Base-by-base conservation (phyloP, 2,888 invertebrate species). In the Eurytoma adleriae region DNA sequence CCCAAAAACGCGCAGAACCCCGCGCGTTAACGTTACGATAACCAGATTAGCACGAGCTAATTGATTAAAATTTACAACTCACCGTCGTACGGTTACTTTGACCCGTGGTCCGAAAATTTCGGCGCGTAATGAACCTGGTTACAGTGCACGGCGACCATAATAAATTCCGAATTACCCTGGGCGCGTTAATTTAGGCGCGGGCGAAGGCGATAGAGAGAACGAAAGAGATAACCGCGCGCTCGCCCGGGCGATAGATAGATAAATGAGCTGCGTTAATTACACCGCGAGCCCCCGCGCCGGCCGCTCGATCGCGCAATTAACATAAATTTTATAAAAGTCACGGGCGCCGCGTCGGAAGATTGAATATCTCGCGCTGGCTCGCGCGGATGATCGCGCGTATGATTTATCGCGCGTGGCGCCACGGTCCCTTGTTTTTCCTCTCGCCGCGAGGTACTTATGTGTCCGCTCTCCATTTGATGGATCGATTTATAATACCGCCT, bases 261-360 rank as follows among this genome's bases (percentile, higher is more conserved):
- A 68, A 52, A 61, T 52, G 75, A 68, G 30, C 67, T 16, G 14
- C 59, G 30, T 75, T 68, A 75, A 75, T 75, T 75, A 75, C 13
- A 4, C 52, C 48, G 61, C 62, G 57, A 50, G 10, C n/a, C 24
- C 13, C 20, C 50, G 48, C 50, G 10, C 24, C 3, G 50, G 59
- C 48, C 30, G 57, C 48, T 18, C 66, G 20, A 50, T 50, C 10
- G 3, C 10, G 18, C 18, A 62, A 78, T 78, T 67, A 72, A 59
- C 78, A 78, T 78, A 72, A 61, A 78, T 78, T 78, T 57, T 56
- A 40, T 52, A 52, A 4, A 40, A 40, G 40, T n/a, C n/a, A n/a
- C n/a, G n/a, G n/a, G n/a, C n/a, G n/a, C n/a, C n/a, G 40, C 40
- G 40, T 7, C 40, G 40, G 40, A 40, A 40, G 40, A 40, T 40